Percentiles rank a stretch among this genome's conserved stretches.
These are phyloP conservation scores for Aphodius granarius DNA, from an alignment of 2,888 invertebrate genomes.

Conservation along the genomic window DNA sequence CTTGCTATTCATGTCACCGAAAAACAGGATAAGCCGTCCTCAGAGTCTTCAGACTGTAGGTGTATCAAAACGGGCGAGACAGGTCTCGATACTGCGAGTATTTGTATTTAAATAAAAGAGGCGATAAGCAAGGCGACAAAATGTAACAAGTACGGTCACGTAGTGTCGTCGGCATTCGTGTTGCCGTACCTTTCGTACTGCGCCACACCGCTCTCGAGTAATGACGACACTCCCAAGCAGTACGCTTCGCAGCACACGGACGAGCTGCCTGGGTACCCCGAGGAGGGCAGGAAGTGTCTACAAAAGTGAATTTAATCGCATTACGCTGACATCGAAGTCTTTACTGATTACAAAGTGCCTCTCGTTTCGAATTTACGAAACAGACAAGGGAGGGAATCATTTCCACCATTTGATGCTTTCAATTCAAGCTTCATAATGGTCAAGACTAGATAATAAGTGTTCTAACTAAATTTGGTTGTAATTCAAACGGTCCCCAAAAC, in stretches of 20 bases:
- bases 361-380: background rate
- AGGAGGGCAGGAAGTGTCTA: slow-evolving; percentile 1
- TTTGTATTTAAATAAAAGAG: background rate
- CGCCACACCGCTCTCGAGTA: background rate
- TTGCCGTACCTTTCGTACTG: background rate
- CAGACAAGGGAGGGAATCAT: background rate
- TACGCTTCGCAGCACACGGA: background rate
- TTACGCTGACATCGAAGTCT: slow-evolving; percentile 6
- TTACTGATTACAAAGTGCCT: slow-evolving; percentile 11
- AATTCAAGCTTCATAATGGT: no score
- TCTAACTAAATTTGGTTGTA: no score
- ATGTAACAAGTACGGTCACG: background rate
- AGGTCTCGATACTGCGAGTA: background rate
- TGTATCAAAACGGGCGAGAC: slow-evolving; percentile 1
- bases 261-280: background rate
- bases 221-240: background rate
- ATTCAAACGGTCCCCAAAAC: no score
- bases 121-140: background rate
- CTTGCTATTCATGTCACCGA: slow-evolving; percentile 8
- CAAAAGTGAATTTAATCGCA: slow-evolving; percentile 13
- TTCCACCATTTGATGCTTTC: background rate
- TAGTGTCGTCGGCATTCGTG: no score
- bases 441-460: no score
- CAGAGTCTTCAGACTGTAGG: background rate
- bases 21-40: slow-evolving; percentile 3